phyloP scores from a whole-genome alignment of 2,113 vertebrate species.

The Rattus rattus region DNA sequence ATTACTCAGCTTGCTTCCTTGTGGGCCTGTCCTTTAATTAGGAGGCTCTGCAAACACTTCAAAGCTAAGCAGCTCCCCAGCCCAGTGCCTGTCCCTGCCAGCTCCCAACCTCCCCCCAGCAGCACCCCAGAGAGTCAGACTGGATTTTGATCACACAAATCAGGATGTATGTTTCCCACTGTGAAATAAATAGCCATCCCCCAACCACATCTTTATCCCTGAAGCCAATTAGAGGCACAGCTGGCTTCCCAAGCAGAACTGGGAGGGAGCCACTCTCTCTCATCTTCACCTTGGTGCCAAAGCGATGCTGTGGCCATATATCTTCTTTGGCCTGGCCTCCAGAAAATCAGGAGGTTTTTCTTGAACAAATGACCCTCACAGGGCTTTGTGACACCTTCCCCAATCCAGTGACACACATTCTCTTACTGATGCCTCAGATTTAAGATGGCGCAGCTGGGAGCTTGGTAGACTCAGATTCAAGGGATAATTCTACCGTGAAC shows the following conservation, averaged over 20 bases:
- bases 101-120: not conserved
- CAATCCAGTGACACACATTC: not conserved
- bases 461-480: not conserved
- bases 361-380: not conserved
- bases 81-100: constrained; percentile 48
- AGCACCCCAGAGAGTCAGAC: not conserved
- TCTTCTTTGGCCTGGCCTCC: not conserved
- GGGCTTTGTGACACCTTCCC: not conserved
- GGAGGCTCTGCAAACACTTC: constrained; percentile 67
- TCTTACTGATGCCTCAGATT: not conserved
- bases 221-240: constrained; percentile 61
- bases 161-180: constrained; percentile 62
- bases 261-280: not conserved
- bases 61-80: constrained; percentile 52
- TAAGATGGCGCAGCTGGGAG: not conserved
- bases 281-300: not conserved
- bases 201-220: constrained; percentile 47
- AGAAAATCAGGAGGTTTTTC: not conserved
- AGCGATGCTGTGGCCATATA: not conserved
- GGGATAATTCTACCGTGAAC: not conserved
- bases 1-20: constrained; percentile 60
- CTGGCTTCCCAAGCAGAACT: constrained; percentile 33
- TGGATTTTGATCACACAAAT: constrained; percentile 70
- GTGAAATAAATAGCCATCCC: constrained; percentile 69
- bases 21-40: constrained; percentile 70